Evolutionary conservation across 2,113 vertebrate species (phyloP).

Genomic region (Cettia cetti): DNA sequence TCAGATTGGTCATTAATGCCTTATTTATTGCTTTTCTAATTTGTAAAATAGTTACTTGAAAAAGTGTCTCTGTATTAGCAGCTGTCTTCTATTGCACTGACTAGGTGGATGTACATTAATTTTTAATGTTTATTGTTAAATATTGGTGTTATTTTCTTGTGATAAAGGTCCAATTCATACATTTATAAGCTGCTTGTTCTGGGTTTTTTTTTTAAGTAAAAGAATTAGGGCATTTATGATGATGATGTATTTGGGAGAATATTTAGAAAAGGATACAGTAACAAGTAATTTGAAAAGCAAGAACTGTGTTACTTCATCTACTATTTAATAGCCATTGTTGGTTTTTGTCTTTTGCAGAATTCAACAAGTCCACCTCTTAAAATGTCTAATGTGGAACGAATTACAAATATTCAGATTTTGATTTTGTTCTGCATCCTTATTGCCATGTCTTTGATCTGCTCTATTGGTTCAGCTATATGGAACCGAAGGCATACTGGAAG

Average conservation of each 20-base stretch:
- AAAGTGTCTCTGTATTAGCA: not conserved
- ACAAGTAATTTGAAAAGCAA: not conserved
- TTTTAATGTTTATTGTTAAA: not conserved
- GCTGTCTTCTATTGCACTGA: not conserved
- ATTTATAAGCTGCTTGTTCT: not conserved
- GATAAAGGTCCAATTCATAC: not conserved
- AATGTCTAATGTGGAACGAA: conserved; percentile 95
- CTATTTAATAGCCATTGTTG: not conserved
- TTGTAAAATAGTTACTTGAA: not conserved
- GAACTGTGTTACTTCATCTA: not conserved
- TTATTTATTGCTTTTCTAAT: not conserved
- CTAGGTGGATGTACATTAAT: not conserved
- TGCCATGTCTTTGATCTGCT: conserved; percentile 95
- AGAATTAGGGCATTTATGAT: not conserved
- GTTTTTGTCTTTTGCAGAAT: conserved; percentile 79
- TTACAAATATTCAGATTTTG: conserved; percentile 97
- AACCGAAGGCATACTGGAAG: conserved; percentile 86
- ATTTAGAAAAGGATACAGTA: not conserved
- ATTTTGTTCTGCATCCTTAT: conserved; percentile 95
- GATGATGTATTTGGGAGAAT: not conserved
- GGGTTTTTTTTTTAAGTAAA: not conserved
- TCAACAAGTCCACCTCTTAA: conserved; percentile 96
- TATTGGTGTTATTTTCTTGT: not conserved
- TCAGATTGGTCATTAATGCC: not conserved
- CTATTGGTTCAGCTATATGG: conserved; percentile 95